Evolutionary conservation across 2,797 vertebrate species (phyloP).

Genomic region (Microhierax caerulescens): DNA sequence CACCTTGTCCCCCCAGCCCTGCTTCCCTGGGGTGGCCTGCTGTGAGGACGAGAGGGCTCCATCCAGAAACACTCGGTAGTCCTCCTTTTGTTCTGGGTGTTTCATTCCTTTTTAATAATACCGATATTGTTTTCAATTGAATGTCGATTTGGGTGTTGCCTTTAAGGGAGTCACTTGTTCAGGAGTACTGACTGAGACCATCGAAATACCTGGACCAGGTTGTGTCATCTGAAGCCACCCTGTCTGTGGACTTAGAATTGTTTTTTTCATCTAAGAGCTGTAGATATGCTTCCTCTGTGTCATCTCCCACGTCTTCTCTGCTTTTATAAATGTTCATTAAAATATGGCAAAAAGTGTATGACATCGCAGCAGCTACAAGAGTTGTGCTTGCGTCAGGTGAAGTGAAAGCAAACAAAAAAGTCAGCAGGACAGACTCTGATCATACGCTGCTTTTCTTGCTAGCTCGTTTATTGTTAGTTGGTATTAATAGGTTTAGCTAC

Average conservation of each 20-base stretch:
- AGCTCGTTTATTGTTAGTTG: background rate
- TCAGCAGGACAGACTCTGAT: background rate
- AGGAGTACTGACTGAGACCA: background rate
- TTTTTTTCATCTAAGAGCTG: background rate
- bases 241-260: background rate
- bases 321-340: background rate
- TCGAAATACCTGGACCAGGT: background rate
- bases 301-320: accelerated
- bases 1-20: accelerated
- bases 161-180: background rate
- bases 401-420: background rate
- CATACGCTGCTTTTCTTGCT: background rate
- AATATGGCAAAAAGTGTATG: accelerated
- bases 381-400: background rate
- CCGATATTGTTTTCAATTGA: accelerated
- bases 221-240: background rate
- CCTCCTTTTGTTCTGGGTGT: background rate
- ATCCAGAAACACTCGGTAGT: accelerated
- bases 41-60: accelerated
- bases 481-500: conserved; percentile 14
- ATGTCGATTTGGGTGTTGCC: accelerated
- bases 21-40: accelerated
- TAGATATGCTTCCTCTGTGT: too few species aligned
- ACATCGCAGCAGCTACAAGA: accelerated
- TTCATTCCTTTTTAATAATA: accelerated